Percentiles rank a stretch among this genome's conserved stretches.
Evolutionary conservation across 2,113 vertebrate species (phyloP).

Genomic region (Baryphthengus martii): DNA sequence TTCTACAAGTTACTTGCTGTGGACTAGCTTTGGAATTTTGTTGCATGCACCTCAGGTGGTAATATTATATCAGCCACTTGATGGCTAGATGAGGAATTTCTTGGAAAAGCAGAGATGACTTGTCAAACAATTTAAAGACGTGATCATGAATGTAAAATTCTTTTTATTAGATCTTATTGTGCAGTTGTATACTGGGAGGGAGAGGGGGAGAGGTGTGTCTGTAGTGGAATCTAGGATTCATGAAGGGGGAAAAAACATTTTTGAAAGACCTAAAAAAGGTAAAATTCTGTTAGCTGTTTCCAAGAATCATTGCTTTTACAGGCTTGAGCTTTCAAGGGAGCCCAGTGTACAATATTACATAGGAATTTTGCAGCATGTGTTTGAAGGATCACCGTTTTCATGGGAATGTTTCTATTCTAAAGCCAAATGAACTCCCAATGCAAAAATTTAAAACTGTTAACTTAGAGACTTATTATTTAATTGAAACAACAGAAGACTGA

Average conservation of each 20-base stretch:
- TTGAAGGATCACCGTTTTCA: background rate
- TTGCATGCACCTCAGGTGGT: background rate
- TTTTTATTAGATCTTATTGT: background rate
- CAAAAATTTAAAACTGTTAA: background rate
- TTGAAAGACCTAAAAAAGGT: background rate
- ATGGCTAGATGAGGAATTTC: background rate
- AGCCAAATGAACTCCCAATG: background rate
- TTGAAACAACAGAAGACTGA: background rate
- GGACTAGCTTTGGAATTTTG: background rate
- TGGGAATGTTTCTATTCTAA: background rate
- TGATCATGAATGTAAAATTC: background rate
- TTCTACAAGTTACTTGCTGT: background rate
- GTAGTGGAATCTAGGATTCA: background rate
- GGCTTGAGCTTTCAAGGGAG: background rate
- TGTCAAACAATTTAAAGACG: background rate
- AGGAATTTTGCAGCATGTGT: background rate
- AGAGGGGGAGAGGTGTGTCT: background rate
- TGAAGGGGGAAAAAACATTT: background rate
- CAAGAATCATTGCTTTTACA: background rate
- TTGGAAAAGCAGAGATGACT: background rate
- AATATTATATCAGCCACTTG: background rate
- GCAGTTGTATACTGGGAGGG: background rate
- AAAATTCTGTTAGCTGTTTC: background rate
- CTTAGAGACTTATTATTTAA: background rate
- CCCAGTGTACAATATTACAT: rapidly evolving